These are phyloP conservation scores for Helostoma temminkii DNA, from an alignment of 2,797 vertebrate genomes.

Conservation along the genomic window DNA sequence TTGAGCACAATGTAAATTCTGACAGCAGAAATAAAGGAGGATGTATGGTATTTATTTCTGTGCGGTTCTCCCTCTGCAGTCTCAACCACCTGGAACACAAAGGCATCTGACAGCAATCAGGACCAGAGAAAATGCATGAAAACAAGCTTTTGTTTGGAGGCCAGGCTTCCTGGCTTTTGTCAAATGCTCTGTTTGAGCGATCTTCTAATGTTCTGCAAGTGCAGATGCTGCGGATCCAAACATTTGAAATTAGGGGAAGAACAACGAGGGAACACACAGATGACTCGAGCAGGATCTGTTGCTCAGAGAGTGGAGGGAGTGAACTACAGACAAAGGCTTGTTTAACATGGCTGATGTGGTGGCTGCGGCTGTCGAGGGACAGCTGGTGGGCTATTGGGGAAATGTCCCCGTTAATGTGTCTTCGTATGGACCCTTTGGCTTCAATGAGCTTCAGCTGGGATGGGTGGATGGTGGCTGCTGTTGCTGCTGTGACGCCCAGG, in stretches of 20 bases:
- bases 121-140: constrained; percentile 86
- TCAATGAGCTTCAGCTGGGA: constrained; percentile 50
- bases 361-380: constrained; percentile 37
- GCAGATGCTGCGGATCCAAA: constrained; percentile 53
- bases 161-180: constrained; percentile 89
- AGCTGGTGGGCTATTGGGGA: constrained; percentile 47
- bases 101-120: constrained; percentile 95
- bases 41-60: constrained; percentile 65
- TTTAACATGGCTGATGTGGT: constrained; percentile 65
- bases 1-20: constrained; percentile 14
- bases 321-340: constrained; percentile 15
- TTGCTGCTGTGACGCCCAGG: constrained; percentile 58
- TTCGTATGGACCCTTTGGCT: constrained; percentile 56
- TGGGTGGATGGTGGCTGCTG: constrained; percentile 20
- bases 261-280: constrained; percentile 5
- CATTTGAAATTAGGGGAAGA: constrained; percentile 22
- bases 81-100: constrained; percentile 84
- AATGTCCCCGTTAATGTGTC: constrained; percentile 34
- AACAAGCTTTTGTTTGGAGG: constrained; percentile 92
- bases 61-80: constrained; percentile 61
- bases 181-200: constrained; percentile 87
- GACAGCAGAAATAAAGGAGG: constrained; percentile 60
- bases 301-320: background rate
- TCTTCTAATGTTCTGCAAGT: constrained; percentile 88
- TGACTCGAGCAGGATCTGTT: constrained; percentile 6